Evolutionary conservation across 2,797 vertebrate species (phyloP), one percentile per base, ranked within the genome.

Genomic region (Darevskia mixta): DNA sequence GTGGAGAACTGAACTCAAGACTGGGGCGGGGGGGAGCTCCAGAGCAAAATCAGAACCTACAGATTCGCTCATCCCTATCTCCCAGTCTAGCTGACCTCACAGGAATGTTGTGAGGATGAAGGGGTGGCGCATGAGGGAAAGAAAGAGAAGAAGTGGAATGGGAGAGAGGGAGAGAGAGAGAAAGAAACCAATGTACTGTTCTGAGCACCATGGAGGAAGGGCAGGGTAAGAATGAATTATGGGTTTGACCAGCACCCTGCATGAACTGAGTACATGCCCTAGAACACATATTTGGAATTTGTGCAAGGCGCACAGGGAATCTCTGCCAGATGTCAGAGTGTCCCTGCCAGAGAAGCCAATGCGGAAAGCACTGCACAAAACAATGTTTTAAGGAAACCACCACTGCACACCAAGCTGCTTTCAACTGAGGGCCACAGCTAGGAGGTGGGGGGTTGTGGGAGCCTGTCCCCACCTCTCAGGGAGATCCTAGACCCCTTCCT

Each of bases 301-400:
- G 10, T 73, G 69, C 17, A 29, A 43, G 49, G 67, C 66, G 4
- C 49, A 5, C 18, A 3, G 5, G 49, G 49, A 67, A 32, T 32
- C 69, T 11, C 5, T 55, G 82, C 82, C 82, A 75, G 32, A 84
- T 84, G 83, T 84, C 83, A 84, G 49, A 1, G 20, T 84, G 83
- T 61, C 17, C 83, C 71, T 84, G 83, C 49, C 83, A 75, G 35
- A 84, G 25, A 75, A 75, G 83, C 35, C 71, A 18, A 75, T 41
- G 83, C 38, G 8, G 25, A 75, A 61, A 75, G 13, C 1, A 6
- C 3, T 58, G 45, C 20, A 58, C 23, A 58, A 41, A 15, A 58
- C 23, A 84, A 58, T 35, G 11, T 18, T 58, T 38, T 71, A 38
- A 75, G 45, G 61, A 23, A 73, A 82, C 8, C 41, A 45, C 27